A percentile compares a stretch with the other conserved stretches of the same genome.
These are phyloP conservation scores for Patella pellucida DNA, from an alignment of 2,888 invertebrate species.

Conservation along the genomic window DNA sequence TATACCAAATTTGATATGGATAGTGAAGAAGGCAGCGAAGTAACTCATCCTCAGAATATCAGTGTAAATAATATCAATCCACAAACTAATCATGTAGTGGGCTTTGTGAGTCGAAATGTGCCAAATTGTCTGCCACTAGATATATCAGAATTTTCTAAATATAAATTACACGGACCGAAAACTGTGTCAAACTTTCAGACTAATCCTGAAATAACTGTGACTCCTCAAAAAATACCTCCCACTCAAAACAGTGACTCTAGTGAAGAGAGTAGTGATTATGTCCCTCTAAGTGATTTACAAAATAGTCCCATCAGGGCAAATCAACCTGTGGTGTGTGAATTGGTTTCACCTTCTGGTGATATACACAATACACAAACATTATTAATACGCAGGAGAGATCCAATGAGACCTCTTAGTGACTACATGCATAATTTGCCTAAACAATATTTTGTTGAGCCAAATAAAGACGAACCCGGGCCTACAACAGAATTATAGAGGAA, in stretches of 20 bases:
- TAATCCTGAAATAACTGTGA: not conserved
- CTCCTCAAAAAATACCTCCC: not conserved
- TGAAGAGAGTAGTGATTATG: not conserved
- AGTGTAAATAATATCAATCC: not conserved
- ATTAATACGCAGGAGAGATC: not conserved
- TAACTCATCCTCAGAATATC: not conserved
- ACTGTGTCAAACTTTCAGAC: not conserved
- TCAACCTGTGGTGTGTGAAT: not conserved
- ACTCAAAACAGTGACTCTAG: constrained; percentile 6
- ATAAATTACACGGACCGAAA: not conserved
- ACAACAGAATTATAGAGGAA: constrained; percentile 21
- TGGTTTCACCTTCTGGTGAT: not conserved
- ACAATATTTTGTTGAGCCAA: constrained; percentile 23
- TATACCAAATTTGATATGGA: not conserved
- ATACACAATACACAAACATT: not conserved
- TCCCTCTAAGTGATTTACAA: not conserved
- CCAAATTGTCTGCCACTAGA: too few species aligned
- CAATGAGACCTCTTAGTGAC: constrained; percentile 22
- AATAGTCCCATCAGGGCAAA: not conserved
- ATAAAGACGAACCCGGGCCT: constrained; percentile 12
- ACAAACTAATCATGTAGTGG: not conserved
- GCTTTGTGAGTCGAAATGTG: not conserved
- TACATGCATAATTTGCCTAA: constrained; percentile 26
- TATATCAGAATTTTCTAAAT: too few species aligned
- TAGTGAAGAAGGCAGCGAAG: not conserved